phyloP scores from a whole-genome alignment of 2,888 invertebrate species.

The Megamerina dolium region DNA sequence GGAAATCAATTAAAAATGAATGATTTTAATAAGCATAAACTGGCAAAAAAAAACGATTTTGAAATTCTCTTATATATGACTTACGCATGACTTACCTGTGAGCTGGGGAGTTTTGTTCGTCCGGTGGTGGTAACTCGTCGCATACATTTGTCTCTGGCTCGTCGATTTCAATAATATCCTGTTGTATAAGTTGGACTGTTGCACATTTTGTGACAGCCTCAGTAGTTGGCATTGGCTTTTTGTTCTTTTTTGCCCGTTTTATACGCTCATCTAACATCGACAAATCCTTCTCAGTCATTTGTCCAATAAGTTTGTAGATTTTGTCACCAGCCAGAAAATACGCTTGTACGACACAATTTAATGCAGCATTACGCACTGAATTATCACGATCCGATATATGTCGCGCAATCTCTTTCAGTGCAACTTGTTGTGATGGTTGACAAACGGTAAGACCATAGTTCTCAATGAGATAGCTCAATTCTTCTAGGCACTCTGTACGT shows the following conservation, averaged over 20 bases:
- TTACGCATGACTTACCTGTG: constrained; percentile 20
- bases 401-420: constrained; percentile 79
- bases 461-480: constrained; percentile 80
- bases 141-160: constrained; percentile 45
- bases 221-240: constrained; percentile 46
- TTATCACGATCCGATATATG: constrained; percentile 96
- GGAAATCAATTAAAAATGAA: constrained; percentile 8
- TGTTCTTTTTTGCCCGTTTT: constrained; percentile 74
- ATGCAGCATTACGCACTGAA: constrained; percentile 88
- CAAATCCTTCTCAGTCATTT: constrained; percentile 90
- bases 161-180: constrained; percentile 48
- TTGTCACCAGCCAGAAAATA: constrained; percentile 86
- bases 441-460: constrained; percentile 79
- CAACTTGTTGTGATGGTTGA: constrained; percentile 69
- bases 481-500: constrained; percentile 92
- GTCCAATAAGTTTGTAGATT: constrained; percentile 84
- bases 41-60: too few species aligned
- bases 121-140: constrained; percentile 40
- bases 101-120: constrained; percentile 26
- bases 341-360: constrained; percentile 88
- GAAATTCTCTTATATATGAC: neutral
- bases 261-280: constrained; percentile 93
- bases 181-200: constrained; percentile 33
- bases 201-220: constrained; percentile 24
- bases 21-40: constrained; percentile 2